Evolutionary conservation across 2,888 invertebrate genomes (phyloP).

Genomic region (Eurytoma adleriae): DNA sequence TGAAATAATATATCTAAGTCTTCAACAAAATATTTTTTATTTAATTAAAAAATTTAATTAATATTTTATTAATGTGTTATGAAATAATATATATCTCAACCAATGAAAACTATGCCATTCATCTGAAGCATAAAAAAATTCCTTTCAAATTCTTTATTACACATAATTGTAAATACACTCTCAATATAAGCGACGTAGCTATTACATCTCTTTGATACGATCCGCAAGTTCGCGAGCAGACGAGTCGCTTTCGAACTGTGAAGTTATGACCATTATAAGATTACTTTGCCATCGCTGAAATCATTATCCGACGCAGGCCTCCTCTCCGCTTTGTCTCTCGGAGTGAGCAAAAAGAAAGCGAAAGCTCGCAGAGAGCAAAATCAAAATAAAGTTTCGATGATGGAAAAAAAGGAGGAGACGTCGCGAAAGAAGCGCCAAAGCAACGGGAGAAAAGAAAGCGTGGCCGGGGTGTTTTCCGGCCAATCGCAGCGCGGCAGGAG

Average conservation of each 20-base stretch:
- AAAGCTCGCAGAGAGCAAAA: too few species aligned
- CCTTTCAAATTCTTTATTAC: too few species aligned
- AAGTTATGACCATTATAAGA: constrained; percentile 7
- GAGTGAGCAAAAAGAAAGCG: too few species aligned
- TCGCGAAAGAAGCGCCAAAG: background rate
- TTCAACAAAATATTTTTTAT: too few species aligned
- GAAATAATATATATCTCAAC: too few species aligned
- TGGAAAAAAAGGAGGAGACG: background rate
- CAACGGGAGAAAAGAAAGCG: background rate
- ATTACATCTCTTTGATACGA: background rate
- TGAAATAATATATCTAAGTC: too few species aligned
- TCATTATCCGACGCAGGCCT: background rate
- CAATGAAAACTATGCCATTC: too few species aligned
- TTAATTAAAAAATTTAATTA: too few species aligned
- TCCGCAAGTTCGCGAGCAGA: background rate
- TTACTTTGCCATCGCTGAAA: background rate
- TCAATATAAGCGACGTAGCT: background rate
- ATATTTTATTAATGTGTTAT: too few species aligned
- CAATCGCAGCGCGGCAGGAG: constrained; percentile 32
- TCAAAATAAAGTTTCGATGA: background rate
- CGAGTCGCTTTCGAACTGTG: background rate
- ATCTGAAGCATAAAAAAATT: too few species aligned
- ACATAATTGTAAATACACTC: background rate
- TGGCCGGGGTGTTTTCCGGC: constrained; percentile 39
- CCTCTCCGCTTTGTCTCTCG: too few species aligned